Base-by-base conservation (phyloP, 2,113 vertebrate genomes). In the Chauna torquata region DNA sequence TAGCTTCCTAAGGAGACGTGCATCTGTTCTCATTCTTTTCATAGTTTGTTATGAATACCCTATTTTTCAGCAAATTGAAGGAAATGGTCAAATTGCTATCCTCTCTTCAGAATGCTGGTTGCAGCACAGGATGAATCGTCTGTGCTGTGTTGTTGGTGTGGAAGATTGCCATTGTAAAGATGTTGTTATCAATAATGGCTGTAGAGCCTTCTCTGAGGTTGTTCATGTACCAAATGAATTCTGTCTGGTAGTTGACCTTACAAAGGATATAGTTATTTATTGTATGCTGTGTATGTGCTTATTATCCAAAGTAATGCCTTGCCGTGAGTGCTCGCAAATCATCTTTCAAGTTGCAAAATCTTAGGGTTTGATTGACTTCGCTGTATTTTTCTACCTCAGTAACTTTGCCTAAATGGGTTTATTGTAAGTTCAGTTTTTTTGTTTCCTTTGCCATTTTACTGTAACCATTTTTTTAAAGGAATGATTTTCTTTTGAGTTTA, bases 301-400 rank as follows among this genome's bases (percentile, higher is more conserved):
- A 49, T 72, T 94, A 75, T 92, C 74, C 49, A 44, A 57, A 90
- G 34, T 66, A 80, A 68, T 12, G 5, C 55, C 45, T 44, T 0
- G 0, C 36, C 47, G 0, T 40, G 75, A 94, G 54, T 1, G 2
- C 54, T 89, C 45, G 36, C 50, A 59, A 85, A n/a, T 82, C 6
- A 4, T 49, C n/a, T 85, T 85, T 82, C 36, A 55, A 10, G 52
- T 62, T 65, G 59, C 66, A 58, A 20, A 3, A 4, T 66, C 19
- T 70, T 59, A 10, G 77, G 49, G 34, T 82, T 94, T 93, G 87
- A 92, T 92, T 85, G 77, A 42, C 83, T 89, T 80, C 25, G 34
- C 42, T 59, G 0, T 76, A 79, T 82, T 93, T 93, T 95, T 78
- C 80, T 86, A 14, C 61, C 61, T 90, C 79, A 69, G 30, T 94